Conservation (phyloP, 2,113 vertebrate species). For the Seriola rivoliana region DNA sequence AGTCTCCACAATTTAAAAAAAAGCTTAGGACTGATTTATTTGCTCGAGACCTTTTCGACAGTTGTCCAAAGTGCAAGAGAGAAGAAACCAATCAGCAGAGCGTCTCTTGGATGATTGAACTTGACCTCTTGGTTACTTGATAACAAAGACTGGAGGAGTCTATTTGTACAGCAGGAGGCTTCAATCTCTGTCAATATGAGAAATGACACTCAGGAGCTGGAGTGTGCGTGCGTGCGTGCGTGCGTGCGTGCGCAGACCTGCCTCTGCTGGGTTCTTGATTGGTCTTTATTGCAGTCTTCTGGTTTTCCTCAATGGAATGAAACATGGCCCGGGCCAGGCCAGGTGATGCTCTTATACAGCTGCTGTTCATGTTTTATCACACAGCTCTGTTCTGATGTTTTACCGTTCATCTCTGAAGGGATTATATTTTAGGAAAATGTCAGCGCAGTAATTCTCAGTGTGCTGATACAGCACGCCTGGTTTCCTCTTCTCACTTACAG, state of each 20-base stretch:
- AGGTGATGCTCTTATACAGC: too few relatives aligned
- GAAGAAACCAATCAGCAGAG: conserved; percentile 31
- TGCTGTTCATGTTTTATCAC: too few relatives aligned
- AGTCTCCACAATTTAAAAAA: neutral
- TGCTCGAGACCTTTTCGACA: neutral
- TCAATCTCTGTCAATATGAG: neutral
- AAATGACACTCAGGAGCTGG: neutral
- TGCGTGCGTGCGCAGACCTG: neutral
- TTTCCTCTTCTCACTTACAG: too few relatives aligned
- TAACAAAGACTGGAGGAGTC: conserved; percentile 2
- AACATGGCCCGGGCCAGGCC: too few relatives aligned
- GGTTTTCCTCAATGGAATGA: neutral
- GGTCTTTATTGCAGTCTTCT: neutral
- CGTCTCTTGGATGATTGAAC: neutral
- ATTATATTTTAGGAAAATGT: too few relatives aligned
- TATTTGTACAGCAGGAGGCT: conserved; percentile 1
- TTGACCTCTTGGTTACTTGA: conserved; percentile 14
- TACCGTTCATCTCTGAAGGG: too few relatives aligned
- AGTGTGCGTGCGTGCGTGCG: neutral
- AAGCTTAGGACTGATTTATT: conserved; percentile 3
- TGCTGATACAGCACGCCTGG: too few relatives aligned
- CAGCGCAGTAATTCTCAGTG: too few relatives aligned
- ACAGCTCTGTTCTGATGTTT: too few relatives aligned
- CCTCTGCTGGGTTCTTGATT: too few relatives aligned
- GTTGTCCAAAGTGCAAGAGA: neutral